phyloP scores from a whole-genome alignment of 2,113 vertebrate species.

The Hydropotes inermis region DNA sequence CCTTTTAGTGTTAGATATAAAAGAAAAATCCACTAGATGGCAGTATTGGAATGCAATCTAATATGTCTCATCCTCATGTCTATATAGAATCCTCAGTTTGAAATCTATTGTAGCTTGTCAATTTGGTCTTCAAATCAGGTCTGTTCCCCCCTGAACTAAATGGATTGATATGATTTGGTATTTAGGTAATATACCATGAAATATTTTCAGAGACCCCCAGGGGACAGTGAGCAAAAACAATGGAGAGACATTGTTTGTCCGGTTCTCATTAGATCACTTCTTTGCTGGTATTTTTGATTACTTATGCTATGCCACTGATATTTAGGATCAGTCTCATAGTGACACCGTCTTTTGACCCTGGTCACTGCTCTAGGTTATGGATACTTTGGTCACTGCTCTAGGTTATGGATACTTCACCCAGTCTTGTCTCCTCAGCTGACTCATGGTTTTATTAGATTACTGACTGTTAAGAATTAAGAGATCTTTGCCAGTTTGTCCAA shows the following conservation, averaged over 20 bases:
- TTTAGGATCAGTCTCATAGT: not conserved
- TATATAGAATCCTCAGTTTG: conserved; percentile 23
- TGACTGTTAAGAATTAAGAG: not conserved
- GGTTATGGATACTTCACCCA: not conserved
- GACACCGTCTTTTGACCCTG: not conserved
- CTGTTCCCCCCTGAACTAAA: not conserved
- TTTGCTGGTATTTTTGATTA: not conserved
- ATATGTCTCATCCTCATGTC: not conserved
- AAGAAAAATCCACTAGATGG: conserved; percentile 79
- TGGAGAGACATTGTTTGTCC: not conserved
- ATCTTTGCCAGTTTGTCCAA: not conserved
- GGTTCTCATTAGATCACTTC: not conserved
- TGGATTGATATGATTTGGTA: conserved; percentile 23
- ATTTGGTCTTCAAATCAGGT: conserved; percentile 32
- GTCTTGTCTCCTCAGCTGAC: not conserved
- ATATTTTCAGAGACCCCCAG: not conserved
- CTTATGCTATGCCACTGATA: not conserved
- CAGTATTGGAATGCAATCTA: conserved; percentile 70
- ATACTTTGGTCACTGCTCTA: too few relatives aligned
- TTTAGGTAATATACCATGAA: not conserved
- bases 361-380: not conserved
- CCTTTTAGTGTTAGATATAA: not conserved
- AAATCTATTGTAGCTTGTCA: conserved; percentile 27
- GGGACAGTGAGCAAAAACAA: not conserved
- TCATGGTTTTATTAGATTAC: not conserved